Evolutionary conservation across 2,797 vertebrate genomes (phyloP), one percentile per base, ranked within the genome.

Genomic region (Myotis findleyi): DNA sequence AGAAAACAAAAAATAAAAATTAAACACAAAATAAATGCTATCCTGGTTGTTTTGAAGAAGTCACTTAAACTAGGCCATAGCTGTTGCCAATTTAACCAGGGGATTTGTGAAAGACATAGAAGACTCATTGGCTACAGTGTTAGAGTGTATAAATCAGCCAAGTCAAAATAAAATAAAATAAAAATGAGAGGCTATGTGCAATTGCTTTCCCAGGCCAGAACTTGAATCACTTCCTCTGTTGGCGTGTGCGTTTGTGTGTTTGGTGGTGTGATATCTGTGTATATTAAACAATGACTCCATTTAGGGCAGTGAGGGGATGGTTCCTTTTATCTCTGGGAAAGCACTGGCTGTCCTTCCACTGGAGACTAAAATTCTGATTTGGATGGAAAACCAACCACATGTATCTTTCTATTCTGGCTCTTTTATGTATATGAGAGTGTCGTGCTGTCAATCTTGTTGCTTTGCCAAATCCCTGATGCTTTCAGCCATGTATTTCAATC

Each of bases 401-500:
- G 66, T 82, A 94, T 86, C 81, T 93, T 96, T 97, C 90, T 88
- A 76, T 93, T 91, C 72, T 94, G 30, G 77, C 36, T 90, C 84
- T 92, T 94, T 94, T 91, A 86, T 95, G 71, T 92, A 85, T 80
- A 75, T 86, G 86, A 91, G 69, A 83, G 51, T 87, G 64, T 87
- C 94, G 55, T 92, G 79, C 96, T 95, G 93, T 95, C 95, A 91
- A 1, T 92, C 64, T 75, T 79, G 12, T 47, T 89, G 66, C 75
- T 96, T 96, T 96, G 96, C 95, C 96, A 96, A 89, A 84, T 95
- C 71, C 62, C 59, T 88, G 44, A 89, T 79, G 59, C 68, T 96
- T 93, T 94, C 69, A 94, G 81, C 64, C 82, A 85, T 89, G 93
- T 93, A 89, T 96, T 96, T 96, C 75, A 62, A 57, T 95, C 93